Percentiles rank a stretch among this genome's conserved stretches.
These are phyloP conservation scores for Dasyurus viverrinus DNA, from an alignment of 2,113 vertebrate species.

Conservation along the genomic window DNA sequence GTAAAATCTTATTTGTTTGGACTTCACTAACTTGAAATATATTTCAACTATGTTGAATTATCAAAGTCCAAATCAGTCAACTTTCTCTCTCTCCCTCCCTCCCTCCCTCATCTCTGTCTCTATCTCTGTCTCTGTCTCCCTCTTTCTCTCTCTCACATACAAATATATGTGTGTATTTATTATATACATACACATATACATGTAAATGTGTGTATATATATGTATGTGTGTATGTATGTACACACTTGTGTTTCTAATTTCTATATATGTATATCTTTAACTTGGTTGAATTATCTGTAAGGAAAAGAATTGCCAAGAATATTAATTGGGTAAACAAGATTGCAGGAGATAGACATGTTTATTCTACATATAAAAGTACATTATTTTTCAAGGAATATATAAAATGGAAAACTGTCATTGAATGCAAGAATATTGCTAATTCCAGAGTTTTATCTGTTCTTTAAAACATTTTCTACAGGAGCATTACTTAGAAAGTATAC, in stretches of 20 bases:
- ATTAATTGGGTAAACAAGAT: background rate
- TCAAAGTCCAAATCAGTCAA: background rate
- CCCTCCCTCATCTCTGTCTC: too few species aligned
- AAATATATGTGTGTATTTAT: background rate
- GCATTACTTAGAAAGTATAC: background rate
- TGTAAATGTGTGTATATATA: background rate
- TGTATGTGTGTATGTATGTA: background rate
- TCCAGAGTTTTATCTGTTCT: slow-evolving; percentile 17
- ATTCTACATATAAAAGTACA: background rate
- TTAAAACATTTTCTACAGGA: background rate
- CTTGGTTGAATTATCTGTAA: background rate
- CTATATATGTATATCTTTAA: background rate
- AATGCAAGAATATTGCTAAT: background rate
- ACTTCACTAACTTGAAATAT: background rate
- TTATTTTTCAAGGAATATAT: background rate
- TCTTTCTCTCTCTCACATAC: background rate
- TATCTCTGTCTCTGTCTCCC: background rate
- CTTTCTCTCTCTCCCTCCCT: background rate
- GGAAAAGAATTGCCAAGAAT: background rate
- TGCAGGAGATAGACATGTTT: background rate
- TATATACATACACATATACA: background rate
- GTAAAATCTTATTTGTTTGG: background rate
- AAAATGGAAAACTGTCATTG: background rate
- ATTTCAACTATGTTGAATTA: background rate
- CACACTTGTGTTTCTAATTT: background rate